phyloP scores from a whole-genome alignment of 2,888 invertebrate genomes.

The Ophonus ardosiacus region DNA sequence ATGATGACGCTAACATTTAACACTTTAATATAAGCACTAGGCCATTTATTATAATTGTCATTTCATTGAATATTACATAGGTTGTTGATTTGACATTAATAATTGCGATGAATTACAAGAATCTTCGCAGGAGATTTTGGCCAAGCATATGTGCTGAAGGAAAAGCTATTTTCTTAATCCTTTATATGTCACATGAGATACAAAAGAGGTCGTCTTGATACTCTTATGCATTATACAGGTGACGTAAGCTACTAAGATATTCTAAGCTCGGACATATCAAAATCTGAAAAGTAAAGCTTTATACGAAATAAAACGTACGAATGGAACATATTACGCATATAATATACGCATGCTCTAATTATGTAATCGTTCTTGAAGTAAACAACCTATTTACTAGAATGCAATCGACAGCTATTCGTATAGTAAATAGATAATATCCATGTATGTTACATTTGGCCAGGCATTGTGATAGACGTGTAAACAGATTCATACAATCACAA shows the following conservation, averaged over 20 bases:
- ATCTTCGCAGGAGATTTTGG: too few species aligned
- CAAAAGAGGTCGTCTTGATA: too few species aligned
- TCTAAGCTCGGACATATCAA: too few species aligned
- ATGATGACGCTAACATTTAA: neutral
- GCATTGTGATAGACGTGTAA: neutral
- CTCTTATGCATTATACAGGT: too few species aligned
- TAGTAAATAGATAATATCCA: neutral
- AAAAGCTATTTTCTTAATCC: too few species aligned
- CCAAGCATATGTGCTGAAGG: too few species aligned
- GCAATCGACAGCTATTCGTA: constrained; percentile 6
- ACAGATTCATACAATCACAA: neutral
- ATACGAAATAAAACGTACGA: neutral
- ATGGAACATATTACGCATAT: neutral
- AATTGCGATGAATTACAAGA: neutral
- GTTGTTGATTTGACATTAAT: neutral
- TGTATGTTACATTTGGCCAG: neutral
- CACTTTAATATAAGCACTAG: neutral
- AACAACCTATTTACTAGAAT: constrained; percentile 1
- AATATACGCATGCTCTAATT: neutral
- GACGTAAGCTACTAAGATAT: too few species aligned
- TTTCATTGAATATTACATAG: neutral
- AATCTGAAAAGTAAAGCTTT: neutral
- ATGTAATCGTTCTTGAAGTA: constrained; percentile 25
- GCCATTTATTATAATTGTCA: neutral
- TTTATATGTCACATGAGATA: too few species aligned